Evolutionary conservation across 2,888 invertebrate species (phyloP).

Genomic region (Brachyptera risi): DNA sequence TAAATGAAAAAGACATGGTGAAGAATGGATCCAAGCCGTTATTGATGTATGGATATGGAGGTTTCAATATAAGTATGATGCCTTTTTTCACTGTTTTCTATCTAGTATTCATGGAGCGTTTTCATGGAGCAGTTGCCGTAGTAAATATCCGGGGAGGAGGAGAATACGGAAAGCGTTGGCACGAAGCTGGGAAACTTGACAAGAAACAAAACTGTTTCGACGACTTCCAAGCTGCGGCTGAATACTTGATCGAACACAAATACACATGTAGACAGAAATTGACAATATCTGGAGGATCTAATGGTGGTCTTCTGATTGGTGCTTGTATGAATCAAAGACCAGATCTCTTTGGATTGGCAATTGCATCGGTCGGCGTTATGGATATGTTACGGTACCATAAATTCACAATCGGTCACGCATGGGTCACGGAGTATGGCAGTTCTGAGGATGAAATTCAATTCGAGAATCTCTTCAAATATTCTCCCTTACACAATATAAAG

Average conservation of each 20-base stretch:
- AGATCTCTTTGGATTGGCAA: constrained; percentile 51
- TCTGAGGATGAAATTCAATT: constrained; percentile 51
- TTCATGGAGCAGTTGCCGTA: constrained; percentile 50
- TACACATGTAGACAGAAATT: constrained; percentile 47
- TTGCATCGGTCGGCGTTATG: constrained; percentile 54
- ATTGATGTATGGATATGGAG: constrained; percentile 55
- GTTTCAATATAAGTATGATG: constrained; percentile 51
- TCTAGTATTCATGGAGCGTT: constrained; percentile 49
- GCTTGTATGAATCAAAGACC: constrained; percentile 55
- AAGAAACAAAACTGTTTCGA: constrained; percentile 56
- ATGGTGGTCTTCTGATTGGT: constrained; percentile 54
- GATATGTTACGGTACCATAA: constrained; percentile 57
- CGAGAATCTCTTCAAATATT: constrained; percentile 46
- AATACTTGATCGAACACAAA: constrained; percentile 47
- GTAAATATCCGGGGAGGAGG: constrained; percentile 57
- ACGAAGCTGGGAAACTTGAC: constrained; percentile 47
- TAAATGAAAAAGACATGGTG: constrained; percentile 63
- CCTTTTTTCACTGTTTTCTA: constrained; percentile 51
- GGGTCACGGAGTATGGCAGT: constrained; percentile 54
- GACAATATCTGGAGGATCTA: constrained; percentile 53
- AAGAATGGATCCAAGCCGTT: constrained; percentile 46
- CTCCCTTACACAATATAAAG: constrained; percentile 53
- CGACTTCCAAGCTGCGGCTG: constrained; percentile 52
- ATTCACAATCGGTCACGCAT: constrained; percentile 55
- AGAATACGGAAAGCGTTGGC: constrained; percentile 57